Evolutionary conservation across 1,140 invertebrate genomes (phyloP), one percentile per base, ranked within the genome.

Genomic region (Adelges cooleyi): DNA sequence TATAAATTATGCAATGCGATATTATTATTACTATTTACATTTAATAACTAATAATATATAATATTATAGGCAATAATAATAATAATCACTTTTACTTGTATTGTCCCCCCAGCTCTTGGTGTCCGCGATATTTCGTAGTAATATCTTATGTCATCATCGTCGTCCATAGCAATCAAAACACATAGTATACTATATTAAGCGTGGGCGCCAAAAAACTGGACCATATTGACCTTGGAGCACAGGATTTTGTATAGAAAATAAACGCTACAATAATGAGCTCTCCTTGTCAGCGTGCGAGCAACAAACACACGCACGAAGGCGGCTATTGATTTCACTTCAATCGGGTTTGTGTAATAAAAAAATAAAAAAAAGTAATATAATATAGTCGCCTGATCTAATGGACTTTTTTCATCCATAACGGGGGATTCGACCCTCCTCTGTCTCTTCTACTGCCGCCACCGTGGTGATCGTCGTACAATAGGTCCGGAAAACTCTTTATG

Each of bases 51-150:
- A n/a, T n/a, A n/a, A n/a, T n/a, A n/a, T n/a, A n/a, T n/a, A n/a
- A n/a, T n/a, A n/a, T n/a, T n/a, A n/a, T n/a, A n/a, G n/a, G n/a
- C n/a, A n/a, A n/a, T n/a, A n/a, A n/a, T n/a, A 53, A 53, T 59
- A 44, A 40, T 42, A 38, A 23, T n/a, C 36, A 22, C 4, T 18
- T 22, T 62, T 62, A 62, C 54, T 59, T 59, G 54, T 59, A 59
- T 46, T 15, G 40, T 59, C 27, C 40, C 42, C 9, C 44, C 17
- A 25, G 42, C n/a, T 6, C 5, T 33, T 33, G 29, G 29, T 33
- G 29, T 33, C 29, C 11, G 29, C 11, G 29, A 33, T 33, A 48
- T 15, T 59, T 59, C 53, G n/a, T 59, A 33, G 29, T 33, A 11
- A 33, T 6, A 62, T 33, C 23, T 20, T 20, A 48, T 62, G 11